Evolutionary conservation across 2,888 invertebrate genomes (phyloP).

Genomic region (Sturmia bella): DNA sequence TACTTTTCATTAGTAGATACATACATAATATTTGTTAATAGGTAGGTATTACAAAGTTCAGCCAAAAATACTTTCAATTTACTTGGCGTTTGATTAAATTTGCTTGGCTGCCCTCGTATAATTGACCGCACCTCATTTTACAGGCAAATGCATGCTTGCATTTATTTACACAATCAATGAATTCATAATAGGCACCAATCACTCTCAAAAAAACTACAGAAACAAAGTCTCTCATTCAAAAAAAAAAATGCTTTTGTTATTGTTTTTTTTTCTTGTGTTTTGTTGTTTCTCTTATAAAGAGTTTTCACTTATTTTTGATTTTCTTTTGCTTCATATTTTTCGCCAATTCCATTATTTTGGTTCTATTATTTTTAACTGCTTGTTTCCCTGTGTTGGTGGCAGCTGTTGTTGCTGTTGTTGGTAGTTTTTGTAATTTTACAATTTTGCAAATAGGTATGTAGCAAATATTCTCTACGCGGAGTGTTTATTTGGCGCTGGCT

Average conservation of each 20-base stretch:
- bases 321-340: conserved; percentile 31
- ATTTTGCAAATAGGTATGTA: conserved; percentile 45
- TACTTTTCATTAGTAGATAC: too few species aligned
- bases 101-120: conserved; percentile 20
- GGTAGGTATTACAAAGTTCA: not conserved
- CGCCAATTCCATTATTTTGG: conserved; percentile 32
- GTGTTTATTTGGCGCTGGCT: conserved; percentile 62
- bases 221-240: not conserved
- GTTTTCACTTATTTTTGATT: conserved; percentile 53
- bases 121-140: conserved; percentile 67
- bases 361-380: conserved; percentile 26
- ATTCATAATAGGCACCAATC: conserved; percentile 31
- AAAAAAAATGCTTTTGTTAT: conserved; percentile 8
- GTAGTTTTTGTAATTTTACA: conserved; percentile 28
- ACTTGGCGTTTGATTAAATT: not conserved
- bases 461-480: conserved; percentile 36
- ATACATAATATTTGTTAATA: too few species aligned
- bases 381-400: conserved; percentile 45
- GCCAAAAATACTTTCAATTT: not conserved
- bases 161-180: conserved; percentile 59
- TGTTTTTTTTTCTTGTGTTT: conserved; percentile 13
- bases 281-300: conserved; percentile 41
- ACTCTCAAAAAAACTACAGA: conserved; percentile 5
- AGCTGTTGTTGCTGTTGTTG: conserved; percentile 70
- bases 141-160: conserved; percentile 38